These are phyloP conservation scores for Epinotia ramella DNA, from an alignment of 2,888 invertebrate genomes.

Conservation along the genomic window DNA sequence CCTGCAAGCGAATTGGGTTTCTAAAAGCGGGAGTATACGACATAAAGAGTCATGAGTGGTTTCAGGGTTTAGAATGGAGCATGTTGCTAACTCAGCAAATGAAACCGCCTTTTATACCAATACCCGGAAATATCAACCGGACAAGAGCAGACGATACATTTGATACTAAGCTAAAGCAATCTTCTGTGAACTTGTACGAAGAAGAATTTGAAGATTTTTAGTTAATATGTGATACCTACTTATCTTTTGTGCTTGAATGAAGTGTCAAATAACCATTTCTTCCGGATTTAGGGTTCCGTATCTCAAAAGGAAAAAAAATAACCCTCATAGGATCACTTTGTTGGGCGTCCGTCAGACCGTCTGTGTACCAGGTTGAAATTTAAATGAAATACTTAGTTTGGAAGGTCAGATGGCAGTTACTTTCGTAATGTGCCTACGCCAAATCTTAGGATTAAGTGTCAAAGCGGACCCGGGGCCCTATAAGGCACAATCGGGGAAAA, in stretches of 20 bases:
- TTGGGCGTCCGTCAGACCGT: neutral
- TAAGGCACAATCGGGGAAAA: no score
- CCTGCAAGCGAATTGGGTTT: constrained; percentile 90
- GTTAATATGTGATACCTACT: neutral
- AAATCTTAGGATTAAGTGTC: no score
- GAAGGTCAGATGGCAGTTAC: no score
- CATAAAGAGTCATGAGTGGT: constrained; percentile 96
- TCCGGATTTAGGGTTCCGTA: neutral
- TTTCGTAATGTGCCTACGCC: no score
- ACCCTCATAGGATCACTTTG: neutral
- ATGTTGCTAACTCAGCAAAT: constrained; percentile 15
- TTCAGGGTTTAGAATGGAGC: constrained; percentile 73
- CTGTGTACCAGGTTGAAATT: neutral
- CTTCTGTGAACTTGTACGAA: constrained; percentile 13
- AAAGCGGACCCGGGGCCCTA: no score
- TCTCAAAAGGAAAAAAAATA: neutral
- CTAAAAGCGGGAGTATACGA: constrained; percentile 94
- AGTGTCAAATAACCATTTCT: neutral
- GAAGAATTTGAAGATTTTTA: constrained; percentile 31
- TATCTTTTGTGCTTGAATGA: neutral
- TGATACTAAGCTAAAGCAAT: constrained; percentile 7
- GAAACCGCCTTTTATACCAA: constrained; percentile 17
- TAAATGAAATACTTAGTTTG: no score
- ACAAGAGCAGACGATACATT: neutral
- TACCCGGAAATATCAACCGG: neutral